Conservation (phyloP, 2,888 invertebrate genomes). For the Euproctis similis region DNA sequence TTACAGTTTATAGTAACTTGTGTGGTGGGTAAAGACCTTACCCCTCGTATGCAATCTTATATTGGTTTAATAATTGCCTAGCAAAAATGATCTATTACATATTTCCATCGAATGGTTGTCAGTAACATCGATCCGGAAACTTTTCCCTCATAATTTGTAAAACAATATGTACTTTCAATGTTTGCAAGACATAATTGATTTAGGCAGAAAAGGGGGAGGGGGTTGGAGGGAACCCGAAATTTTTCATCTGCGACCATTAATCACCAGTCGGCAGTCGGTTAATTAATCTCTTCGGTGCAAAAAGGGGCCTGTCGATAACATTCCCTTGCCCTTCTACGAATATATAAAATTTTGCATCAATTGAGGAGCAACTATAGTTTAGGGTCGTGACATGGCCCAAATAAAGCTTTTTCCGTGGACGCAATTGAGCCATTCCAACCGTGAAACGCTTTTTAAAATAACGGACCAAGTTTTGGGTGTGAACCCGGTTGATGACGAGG, state of each 20-base stretch:
- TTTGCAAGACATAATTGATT: slow-evolving; percentile 38
- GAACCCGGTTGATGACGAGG: no score
- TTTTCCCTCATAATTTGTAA: slow-evolving; percentile 3
- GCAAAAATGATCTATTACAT: no score
- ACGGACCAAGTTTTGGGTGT: no score
- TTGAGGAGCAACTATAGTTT: slow-evolving; percentile 2
- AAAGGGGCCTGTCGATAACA: slow-evolving; percentile 52
- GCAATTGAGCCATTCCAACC: no score
- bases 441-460: no score
- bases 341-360: slow-evolving; percentile 19
- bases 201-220: no score
- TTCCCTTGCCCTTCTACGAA: slow-evolving; percentile 14
- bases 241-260: slow-evolving; percentile 46
- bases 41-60: no score
- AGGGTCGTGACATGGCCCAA: slow-evolving; percentile 5
- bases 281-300: slow-evolving; percentile 52
- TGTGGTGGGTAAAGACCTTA: no score
- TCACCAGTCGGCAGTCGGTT: slow-evolving; percentile 34
- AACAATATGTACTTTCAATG: slow-evolving; percentile 4
- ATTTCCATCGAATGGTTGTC: no score
- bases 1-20: no score
- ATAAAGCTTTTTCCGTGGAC: slow-evolving; percentile 2
- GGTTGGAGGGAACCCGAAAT: slow-evolving; percentile 27
- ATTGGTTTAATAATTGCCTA: no score
- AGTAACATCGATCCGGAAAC: background rate